phyloP scores from a whole-genome alignment of 2,113 vertebrate species.

The Platichthys stellatus region DNA sequence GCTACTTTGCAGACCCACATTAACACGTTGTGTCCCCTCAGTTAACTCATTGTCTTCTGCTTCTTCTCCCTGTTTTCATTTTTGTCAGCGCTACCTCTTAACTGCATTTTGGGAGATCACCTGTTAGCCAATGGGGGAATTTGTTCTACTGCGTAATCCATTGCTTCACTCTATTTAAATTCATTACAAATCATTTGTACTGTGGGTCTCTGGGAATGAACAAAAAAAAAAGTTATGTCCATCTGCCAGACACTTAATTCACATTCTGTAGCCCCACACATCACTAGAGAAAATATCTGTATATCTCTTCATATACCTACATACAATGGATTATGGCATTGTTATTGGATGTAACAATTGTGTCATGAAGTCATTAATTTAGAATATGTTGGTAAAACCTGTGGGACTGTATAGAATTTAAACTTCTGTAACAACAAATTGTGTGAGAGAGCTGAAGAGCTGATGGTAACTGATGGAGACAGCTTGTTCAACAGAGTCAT shows the following conservation, averaged over 20 bases:
- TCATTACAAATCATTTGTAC: conserved; percentile 33
- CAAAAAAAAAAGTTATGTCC: neutral
- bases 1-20: too few relatives aligned
- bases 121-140: conserved; percentile 43
- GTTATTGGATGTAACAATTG: neutral
- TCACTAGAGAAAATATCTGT: too few relatives aligned
- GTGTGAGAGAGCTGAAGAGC: too few relatives aligned
- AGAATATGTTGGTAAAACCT: neutral
- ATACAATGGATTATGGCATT: too few relatives aligned
- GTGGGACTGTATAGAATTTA: too few relatives aligned
- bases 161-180: conserved; percentile 39
- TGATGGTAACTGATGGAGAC: too few relatives aligned
- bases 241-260: neutral
- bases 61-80: neutral
- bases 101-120: conserved; percentile 39
- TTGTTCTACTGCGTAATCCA: conserved; percentile 48
- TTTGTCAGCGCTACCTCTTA: conserved; percentile 35
- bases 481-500: too few relatives aligned
- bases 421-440: too few relatives aligned
- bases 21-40: neutral
- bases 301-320: too few relatives aligned
- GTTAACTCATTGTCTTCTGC: conserved; percentile 4
- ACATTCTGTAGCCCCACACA: neutral
- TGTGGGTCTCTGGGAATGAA: conserved; percentile 5
- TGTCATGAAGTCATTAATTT: neutral